Evolutionary conservation across 2,797 vertebrate genomes (phyloP).

Genomic region (Acanthurus tractus): DNA sequence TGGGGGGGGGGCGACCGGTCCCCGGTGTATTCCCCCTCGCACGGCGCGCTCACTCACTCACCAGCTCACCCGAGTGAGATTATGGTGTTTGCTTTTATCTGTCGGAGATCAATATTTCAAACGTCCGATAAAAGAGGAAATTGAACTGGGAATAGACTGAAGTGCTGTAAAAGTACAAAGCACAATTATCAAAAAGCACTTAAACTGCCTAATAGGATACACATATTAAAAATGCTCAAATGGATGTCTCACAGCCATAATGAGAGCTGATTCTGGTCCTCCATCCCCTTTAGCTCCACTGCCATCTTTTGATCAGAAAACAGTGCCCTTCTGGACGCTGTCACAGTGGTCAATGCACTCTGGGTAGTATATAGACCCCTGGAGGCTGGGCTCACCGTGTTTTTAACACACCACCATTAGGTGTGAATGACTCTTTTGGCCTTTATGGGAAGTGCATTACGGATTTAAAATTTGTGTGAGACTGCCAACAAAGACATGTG

Average conservation of each 20-base stretch:
- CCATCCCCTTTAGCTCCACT: conserved; percentile 65
- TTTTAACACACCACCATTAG: conserved; percentile 91
- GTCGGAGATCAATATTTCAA: conserved; percentile 99
- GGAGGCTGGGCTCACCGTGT: conserved; percentile 84
- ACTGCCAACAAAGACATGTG: conserved; percentile 58
- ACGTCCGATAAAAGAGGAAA: conserved; percentile 99
- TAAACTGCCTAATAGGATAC: conserved; percentile 99
- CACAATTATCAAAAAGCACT: conserved; percentile 99
- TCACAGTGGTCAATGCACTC: conserved; percentile 88
- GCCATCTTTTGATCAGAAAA: conserved; percentile 92
- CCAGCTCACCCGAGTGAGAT: conserved; percentile 92
- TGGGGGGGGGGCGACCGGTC: conserved; percentile 89
- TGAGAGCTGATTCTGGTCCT: conserved; percentile 88
- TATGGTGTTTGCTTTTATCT: conserved; percentile 99
- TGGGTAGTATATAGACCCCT: conserved; percentile 90
- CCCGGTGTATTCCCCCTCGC: conserved; percentile 87
- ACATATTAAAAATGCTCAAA: conserved; percentile 99
- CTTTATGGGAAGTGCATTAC: conserved; percentile 91
- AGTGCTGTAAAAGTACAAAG: conserved; percentile 99
- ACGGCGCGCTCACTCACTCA: conserved; percentile 86
- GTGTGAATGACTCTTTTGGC: conserved; percentile 93
- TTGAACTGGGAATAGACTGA: conserved; percentile 99
- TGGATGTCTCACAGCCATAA: conserved; percentile 94
- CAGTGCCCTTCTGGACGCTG: conserved; percentile 85
- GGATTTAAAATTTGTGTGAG: conserved; percentile 74